A percentile compares a stretch with the other conserved stretches of the same genome.
Evolutionary conservation across 2,888 invertebrate species (phyloP).

Genomic region (Hirtodrosophila duncani): DNA sequence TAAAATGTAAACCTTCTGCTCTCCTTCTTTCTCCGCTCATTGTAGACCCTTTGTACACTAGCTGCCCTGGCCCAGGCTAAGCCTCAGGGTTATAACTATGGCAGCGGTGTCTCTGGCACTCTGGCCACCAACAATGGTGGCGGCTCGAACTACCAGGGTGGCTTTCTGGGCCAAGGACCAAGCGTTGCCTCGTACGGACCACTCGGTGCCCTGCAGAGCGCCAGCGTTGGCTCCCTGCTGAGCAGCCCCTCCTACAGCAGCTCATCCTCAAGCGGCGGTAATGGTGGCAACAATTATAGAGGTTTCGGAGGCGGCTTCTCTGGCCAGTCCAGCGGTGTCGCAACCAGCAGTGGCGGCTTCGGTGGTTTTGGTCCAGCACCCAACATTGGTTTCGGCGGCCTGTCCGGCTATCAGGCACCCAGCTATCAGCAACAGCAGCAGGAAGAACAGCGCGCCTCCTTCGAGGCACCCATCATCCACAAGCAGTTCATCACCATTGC

Average conservation of each 20-base stretch:
- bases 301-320: slow-evolving; percentile 15
- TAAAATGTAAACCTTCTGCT: background rate
- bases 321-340: slow-evolving; percentile 10
- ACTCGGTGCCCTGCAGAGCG: slow-evolving; percentile 46
- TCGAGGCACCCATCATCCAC: slow-evolving; percentile 64
- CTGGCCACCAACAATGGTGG: slow-evolving; percentile 23
- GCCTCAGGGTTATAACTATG: slow-evolving; percentile 72
- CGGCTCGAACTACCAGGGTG: slow-evolving; percentile 4
- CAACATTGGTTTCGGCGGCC: slow-evolving; percentile 50
- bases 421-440: slow-evolving; percentile 46
- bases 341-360: slow-evolving; percentile 20
- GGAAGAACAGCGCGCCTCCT: slow-evolving; percentile 46
- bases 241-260: slow-evolving; percentile 17
- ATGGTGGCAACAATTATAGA: slow-evolving; percentile 16
- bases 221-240: slow-evolving; percentile 52
- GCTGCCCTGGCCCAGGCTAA: slow-evolving; percentile 58
- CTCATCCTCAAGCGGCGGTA: slow-evolving; percentile 10
- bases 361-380: slow-evolving; percentile 44
- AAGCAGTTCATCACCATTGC: slow-evolving; percentile 76
- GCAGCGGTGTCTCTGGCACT: slow-evolving; percentile 60
- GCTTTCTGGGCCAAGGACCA: slow-evolving; percentile 40
- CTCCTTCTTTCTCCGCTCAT: background rate
- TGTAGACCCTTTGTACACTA: slow-evolving; percentile 59
- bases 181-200: slow-evolving; percentile 53
- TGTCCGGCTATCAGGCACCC: slow-evolving; percentile 51